These are phyloP conservation scores for Pseudochirops cupreus DNA, from an alignment of 2,797 vertebrate genomes.

Conservation along the genomic window DNA sequence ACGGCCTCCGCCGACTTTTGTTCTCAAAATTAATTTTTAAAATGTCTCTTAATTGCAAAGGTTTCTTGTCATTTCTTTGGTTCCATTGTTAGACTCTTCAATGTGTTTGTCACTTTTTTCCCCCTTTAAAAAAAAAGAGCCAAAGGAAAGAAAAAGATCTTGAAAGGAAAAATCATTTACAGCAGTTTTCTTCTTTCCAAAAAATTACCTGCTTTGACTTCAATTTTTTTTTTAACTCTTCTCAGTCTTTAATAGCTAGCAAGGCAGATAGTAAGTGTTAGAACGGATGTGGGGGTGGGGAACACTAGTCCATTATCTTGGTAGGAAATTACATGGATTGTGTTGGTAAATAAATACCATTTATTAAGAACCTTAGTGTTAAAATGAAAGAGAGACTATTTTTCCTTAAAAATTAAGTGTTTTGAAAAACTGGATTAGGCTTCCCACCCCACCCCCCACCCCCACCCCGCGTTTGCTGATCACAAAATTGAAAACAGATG, in stretches of 20 bases:
- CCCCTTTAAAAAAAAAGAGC: slow-evolving; percentile 42
- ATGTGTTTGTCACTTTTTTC: slow-evolving; percentile 67
- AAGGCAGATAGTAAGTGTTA: slow-evolving; percentile 57
- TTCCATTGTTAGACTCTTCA: slow-evolving; percentile 79
- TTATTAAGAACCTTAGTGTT: slow-evolving; percentile 65
- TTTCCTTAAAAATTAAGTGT: slow-evolving; percentile 70
- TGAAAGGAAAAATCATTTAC: slow-evolving; percentile 77
- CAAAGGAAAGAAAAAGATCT: slow-evolving; percentile 76
- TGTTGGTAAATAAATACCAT: slow-evolving; percentile 73
- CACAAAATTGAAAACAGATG: slow-evolving; percentile 72
- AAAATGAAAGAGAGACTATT: slow-evolving; percentile 64
- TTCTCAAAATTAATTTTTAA: slow-evolving; percentile 71
- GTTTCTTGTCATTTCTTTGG: slow-evolving; percentile 76
- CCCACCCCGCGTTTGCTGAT: slow-evolving; percentile 36
- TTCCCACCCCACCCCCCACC: slow-evolving; percentile 50
- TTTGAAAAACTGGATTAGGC: slow-evolving; percentile 76
- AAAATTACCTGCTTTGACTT: slow-evolving; percentile 78
- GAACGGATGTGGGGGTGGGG: slow-evolving; percentile 62
- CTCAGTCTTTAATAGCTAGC: slow-evolving; percentile 74
- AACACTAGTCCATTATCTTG: slow-evolving; percentile 65
- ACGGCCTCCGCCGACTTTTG: slow-evolving; percentile 59
- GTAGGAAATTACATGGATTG: slow-evolving; percentile 63
- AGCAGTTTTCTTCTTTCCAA: slow-evolving; percentile 77
- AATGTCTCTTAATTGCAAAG: slow-evolving; percentile 78
- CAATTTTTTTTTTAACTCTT: slow-evolving; percentile 73